A percentile compares a stretch with the other conserved stretches of the same genome.
These are phyloP conservation scores for Scelioninae gen. 2 DNA, from an alignment of 2,888 invertebrate genomes.

Conservation along the genomic window DNA sequence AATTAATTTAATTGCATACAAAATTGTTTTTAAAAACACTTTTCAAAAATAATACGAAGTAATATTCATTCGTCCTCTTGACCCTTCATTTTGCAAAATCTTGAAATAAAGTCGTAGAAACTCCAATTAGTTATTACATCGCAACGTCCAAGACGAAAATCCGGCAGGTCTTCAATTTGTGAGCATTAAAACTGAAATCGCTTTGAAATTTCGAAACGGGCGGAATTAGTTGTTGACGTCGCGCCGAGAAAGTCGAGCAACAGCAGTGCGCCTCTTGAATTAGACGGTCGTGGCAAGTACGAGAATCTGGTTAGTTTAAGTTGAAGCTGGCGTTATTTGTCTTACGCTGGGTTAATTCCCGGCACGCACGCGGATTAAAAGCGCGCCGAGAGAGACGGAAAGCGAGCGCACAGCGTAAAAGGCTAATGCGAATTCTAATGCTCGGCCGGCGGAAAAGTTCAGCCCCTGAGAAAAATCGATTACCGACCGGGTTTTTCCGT, in stretches of 20 bases:
- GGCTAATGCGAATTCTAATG: constrained; percentile 26
- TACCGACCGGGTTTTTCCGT: neutral
- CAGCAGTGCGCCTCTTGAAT: constrained; percentile 13
- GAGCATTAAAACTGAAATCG: constrained; percentile 23
- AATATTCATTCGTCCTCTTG: neutral
- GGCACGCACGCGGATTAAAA: constrained; percentile 38
- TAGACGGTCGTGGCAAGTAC: constrained; percentile 19
- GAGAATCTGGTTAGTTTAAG: constrained; percentile 40
- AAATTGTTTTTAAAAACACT: too few relatives aligned
- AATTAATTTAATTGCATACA: too few relatives aligned
- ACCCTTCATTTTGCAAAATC: neutral
- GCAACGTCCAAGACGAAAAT: neutral
- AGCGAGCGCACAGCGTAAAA: neutral
- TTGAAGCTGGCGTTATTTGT: constrained; percentile 34
- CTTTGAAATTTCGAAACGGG: constrained; percentile 21
- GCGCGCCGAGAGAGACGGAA: neutral
- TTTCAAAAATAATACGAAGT: neutral
- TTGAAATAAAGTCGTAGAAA: neutral
- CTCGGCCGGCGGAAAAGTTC: constrained; percentile 19
- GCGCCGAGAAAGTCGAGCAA: constrained; percentile 26
- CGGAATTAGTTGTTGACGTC: constrained; percentile 31
- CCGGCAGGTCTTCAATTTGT: constrained; percentile 2
- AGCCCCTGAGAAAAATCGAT: constrained; percentile 16
- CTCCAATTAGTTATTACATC: neutral
- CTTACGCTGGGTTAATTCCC: constrained; percentile 31